Conservation (phyloP, 2,113 vertebrate species). For the Strigops habroptila region DNA sequence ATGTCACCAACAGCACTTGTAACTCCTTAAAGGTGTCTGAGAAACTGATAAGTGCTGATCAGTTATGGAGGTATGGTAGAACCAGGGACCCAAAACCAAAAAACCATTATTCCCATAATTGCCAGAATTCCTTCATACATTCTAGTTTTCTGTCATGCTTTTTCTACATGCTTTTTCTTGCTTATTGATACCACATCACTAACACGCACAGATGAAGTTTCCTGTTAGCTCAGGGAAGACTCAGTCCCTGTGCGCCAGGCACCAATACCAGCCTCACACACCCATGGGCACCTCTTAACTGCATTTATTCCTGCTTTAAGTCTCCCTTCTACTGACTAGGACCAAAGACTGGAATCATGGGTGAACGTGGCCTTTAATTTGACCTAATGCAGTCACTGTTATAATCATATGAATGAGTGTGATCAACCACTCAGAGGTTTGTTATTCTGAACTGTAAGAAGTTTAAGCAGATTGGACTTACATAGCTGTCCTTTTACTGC, state of each 20-base stretch:
- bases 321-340: neutral
- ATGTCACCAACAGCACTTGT: neutral
- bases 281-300: neutral
- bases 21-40: neutral
- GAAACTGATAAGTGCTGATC: neutral
- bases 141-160: neutral
- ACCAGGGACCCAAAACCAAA: neutral
- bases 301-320: neutral
- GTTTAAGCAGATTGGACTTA: neutral
- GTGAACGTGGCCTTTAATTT: neutral
- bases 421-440: neutral
- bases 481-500: neutral
- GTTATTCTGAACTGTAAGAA: neutral
- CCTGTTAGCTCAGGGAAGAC: neutral
- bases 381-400: neutral
- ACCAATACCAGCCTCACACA: neutral
- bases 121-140: neutral
- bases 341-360: accelerated
- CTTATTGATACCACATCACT: neutral
- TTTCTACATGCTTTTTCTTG: neutral
- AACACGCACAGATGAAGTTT: neutral
- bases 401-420: neutral
- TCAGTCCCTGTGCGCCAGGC: neutral
- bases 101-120: neutral
- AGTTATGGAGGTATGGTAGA: neutral